These are phyloP conservation scores for Sebastes flavidus DNA, from an alignment of 2,797 vertebrate genomes.

Conservation along the genomic window DNA sequence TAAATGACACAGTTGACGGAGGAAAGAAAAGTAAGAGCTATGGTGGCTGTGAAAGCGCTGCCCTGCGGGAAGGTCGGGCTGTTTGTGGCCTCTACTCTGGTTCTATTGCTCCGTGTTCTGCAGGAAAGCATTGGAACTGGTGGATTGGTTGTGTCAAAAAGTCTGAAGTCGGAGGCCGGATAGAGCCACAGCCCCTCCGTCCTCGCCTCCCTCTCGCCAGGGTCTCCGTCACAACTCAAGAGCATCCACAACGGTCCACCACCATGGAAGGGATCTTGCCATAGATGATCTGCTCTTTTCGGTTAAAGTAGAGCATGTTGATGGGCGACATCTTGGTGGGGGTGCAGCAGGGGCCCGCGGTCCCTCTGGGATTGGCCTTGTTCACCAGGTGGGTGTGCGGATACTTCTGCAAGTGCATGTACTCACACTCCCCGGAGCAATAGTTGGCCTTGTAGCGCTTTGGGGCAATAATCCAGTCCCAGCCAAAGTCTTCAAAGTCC, in stretches of 20 bases:
- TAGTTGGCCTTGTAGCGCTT: constrained; percentile 99
- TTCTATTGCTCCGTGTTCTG: constrained; percentile 87
- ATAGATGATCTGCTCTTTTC: constrained; percentile 95
- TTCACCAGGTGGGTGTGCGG: constrained; percentile 96
- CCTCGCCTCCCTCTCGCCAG: constrained; percentile 18
- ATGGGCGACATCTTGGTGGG: constrained; percentile 98
- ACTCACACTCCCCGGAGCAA: constrained; percentile 97
- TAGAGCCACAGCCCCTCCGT: constrained; percentile 26
- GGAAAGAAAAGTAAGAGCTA: constrained; percentile 61
- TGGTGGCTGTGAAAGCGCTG: constrained; percentile 63
- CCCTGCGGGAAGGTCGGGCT: constrained; percentile 58
- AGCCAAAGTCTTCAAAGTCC: constrained; percentile 97
- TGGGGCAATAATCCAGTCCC: constrained; percentile 98
- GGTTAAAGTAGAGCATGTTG: constrained; percentile 98
- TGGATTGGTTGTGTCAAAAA: constrained; percentile 76
- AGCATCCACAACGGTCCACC: constrained; percentile 97
- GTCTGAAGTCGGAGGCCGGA: constrained; percentile 58
- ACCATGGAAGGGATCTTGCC: constrained; percentile 98
- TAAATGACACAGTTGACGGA: constrained; percentile 31
- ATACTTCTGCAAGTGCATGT: constrained; percentile 96
- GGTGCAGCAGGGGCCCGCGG: constrained; percentile 94
- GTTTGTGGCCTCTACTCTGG: constrained; percentile 75
- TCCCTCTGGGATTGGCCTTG: constrained; percentile 93
- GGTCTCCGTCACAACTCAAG: constrained; percentile 78
- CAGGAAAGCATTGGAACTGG: constrained; percentile 83